Conservation (phyloP, 2,888 invertebrate species). For the Xylocampa areola region DNA sequence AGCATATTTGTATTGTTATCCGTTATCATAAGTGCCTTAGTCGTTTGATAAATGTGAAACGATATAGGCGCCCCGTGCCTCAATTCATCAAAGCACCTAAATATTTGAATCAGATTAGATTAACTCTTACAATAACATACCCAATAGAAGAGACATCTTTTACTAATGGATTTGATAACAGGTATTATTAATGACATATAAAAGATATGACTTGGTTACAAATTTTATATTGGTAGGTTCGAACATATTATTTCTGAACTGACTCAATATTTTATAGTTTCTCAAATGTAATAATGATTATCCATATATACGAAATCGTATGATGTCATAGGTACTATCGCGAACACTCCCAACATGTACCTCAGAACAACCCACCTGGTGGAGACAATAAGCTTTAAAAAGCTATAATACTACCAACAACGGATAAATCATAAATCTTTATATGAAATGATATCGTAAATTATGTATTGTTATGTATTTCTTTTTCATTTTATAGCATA, state of each 20-base stretch:
- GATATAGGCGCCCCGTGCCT: too few relatives aligned
- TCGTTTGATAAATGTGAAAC: conserved; percentile 13
- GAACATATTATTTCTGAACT: conserved; percentile 7
- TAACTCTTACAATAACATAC: conserved; percentile 4
- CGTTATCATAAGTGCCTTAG: conserved; percentile 21
- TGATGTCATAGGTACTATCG: too few relatives aligned
- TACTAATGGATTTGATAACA: conserved; percentile 20
- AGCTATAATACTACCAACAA: conserved; percentile 42
- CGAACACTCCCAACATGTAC: too few relatives aligned
- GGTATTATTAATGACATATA: conserved; percentile 21
- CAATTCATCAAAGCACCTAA: conserved; percentile 12
- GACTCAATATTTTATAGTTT: conserved; percentile 21
- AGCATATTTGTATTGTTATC: conserved; percentile 41
- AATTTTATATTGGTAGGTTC: too few relatives aligned
- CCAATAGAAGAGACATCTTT: conserved; percentile 16
- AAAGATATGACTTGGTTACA: too few relatives aligned
- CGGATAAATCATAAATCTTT: conserved; percentile 43
- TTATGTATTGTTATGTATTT: conserved; percentile 16
- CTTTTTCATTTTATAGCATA: conserved; percentile 2
- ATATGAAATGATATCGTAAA: conserved; percentile 25
- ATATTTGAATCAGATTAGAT: conserved; percentile 36
- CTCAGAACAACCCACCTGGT: conserved; percentile 52
- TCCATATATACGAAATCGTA: conserved; percentile 44
- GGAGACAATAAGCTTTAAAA: conserved; percentile 42
- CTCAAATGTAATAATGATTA: conserved; percentile 35